Percentiles rank a stretch among this genome's conserved stretches.
These are phyloP conservation scores for Bombylius discolor DNA, from an alignment of 2,888 invertebrate genomes.

Conservation along the genomic window DNA sequence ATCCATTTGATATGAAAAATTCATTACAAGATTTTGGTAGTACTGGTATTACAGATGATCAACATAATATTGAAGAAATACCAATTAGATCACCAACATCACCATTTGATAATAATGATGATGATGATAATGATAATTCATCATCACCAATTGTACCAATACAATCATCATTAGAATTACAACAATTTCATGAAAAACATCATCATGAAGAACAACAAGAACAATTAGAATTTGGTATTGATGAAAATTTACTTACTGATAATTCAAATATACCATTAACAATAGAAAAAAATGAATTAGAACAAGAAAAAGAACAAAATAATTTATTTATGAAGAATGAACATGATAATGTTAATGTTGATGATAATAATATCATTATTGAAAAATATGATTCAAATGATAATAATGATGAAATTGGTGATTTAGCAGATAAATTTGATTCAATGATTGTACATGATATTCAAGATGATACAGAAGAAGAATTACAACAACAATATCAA, in stretches of 20 bases:
- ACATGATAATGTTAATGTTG: neutral
- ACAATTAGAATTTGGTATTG: no score
- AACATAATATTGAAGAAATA: constrained; percentile 6
- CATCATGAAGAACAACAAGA: no score
- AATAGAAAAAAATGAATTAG: neutral
- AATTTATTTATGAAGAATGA: neutral
- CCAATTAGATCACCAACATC: neutral
- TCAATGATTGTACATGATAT: neutral
- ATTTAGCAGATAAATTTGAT: neutral
- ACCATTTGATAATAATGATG: neutral
- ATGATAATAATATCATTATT: neutral
- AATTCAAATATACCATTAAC: neutral
- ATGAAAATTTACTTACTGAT: no score
- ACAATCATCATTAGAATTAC: no score
- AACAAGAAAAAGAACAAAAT: no score
- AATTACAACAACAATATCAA: neutral
- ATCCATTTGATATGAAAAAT: constrained; percentile 17
- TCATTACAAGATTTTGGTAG: constrained; percentile 9
- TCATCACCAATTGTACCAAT: no score
- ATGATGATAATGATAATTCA: neutral
- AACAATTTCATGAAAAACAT: no score
- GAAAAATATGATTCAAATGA: neutral
- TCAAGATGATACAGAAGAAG: neutral
- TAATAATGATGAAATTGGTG: neutral
- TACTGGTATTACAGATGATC: neutral